Evolutionary conservation across 2,797 vertebrate species (phyloP).

Genomic region (Picus viridis): DNA sequence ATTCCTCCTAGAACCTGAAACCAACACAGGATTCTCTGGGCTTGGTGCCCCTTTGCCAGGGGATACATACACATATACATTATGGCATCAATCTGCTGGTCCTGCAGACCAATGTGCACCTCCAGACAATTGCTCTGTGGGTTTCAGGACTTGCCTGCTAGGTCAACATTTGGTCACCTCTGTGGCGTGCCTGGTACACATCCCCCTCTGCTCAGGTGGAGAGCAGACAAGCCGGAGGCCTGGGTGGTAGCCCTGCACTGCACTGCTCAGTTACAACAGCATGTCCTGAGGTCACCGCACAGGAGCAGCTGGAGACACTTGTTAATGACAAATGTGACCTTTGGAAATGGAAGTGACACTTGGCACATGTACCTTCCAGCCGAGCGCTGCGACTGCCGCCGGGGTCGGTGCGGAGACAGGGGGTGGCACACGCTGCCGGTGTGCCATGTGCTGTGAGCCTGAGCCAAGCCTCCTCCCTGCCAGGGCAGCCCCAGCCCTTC

Average conservation of each 20-base stretch:
- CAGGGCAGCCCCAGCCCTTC: not conserved
- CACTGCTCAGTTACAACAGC: not conserved
- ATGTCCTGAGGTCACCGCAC: not conserved
- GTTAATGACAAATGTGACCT: constrained; percentile 58
- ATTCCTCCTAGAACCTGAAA: not conserved
- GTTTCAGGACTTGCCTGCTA: not conserved
- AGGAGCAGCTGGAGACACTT: constrained; percentile 23
- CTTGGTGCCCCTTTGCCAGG: not conserved
- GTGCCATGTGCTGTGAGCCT: not conserved
- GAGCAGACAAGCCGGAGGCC: accelerated
- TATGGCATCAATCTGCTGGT: not conserved
- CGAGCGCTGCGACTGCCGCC: not conserved
- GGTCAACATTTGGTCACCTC: not conserved
- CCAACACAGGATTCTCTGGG: not conserved
- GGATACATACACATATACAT: too few relatives aligned
- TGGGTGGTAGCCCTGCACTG: not conserved
- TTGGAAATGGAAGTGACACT: constrained; percentile 56
- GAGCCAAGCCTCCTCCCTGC: not conserved
- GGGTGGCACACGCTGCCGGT: not conserved
- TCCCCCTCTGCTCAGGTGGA: accelerated
- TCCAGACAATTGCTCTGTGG: not conserved
- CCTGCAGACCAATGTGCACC: not conserved
- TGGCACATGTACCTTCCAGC: constrained; percentile 33
- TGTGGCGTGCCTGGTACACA: accelerated
- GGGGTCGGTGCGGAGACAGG: not conserved